Conservation (phyloP, 1,140 invertebrate genomes). For the Cryptotermes secundus region DNA sequence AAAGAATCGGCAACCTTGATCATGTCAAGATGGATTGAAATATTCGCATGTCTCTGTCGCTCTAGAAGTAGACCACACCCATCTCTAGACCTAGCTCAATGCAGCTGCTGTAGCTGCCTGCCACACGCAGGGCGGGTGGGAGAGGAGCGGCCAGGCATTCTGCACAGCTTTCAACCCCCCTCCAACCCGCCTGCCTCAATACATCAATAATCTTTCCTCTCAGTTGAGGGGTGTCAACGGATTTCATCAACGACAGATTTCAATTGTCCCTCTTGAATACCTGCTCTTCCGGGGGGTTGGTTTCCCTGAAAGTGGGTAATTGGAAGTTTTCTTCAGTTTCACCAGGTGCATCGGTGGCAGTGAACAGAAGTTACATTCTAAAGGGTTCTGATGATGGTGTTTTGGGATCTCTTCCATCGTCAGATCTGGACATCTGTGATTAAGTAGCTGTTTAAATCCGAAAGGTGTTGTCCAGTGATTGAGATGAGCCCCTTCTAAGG, state of each 20-base stretch:
- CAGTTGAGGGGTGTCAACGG: not conserved
- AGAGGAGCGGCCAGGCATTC: not conserved
- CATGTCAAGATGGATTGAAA: not conserved
- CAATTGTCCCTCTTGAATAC: not conserved
- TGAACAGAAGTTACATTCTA: too few species aligned
- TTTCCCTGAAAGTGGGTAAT: too few species aligned
- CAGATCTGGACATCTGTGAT: too few species aligned
- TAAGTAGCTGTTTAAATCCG: too few species aligned
- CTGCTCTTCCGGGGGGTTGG: not conserved
- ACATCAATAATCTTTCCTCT: slow-evolving; percentile 13
- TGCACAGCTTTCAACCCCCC: not conserved
- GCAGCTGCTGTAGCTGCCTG: not conserved
- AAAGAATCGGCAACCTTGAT: not conserved
- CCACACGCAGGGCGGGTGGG: not conserved
- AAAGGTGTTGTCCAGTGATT: too few species aligned
- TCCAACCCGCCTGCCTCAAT: not conserved
- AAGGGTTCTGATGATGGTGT: too few species aligned
- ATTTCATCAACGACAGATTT: not conserved
- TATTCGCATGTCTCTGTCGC: not conserved
- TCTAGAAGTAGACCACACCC: slow-evolving; percentile 9
- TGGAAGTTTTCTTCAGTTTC: too few species aligned
- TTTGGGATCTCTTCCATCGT: too few species aligned
- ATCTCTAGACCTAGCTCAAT: not conserved
- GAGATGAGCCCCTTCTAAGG: too few species aligned
- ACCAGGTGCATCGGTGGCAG: too few species aligned